Base-by-base conservation (phyloP, 2,888 invertebrate genomes). In the Crossocerus cetratus region DNA sequence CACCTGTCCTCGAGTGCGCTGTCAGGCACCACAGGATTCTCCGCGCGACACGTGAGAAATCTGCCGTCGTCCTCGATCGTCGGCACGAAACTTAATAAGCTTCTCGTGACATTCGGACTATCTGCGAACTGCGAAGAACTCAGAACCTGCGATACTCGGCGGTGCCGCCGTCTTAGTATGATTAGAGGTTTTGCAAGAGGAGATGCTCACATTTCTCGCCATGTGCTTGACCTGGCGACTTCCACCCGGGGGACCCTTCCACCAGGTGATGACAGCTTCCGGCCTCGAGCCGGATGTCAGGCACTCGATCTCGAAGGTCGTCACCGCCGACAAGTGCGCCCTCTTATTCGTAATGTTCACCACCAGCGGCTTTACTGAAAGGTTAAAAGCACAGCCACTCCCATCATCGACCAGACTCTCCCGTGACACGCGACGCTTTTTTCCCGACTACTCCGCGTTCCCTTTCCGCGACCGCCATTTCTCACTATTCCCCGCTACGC, bases 11-110 rank as follows among this genome's bases (percentile, higher is more conserved):
- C 96, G 65, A 96, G 93, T 68, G 94, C 95, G 80, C 96, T 96
- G 90, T 95, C 94, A 69, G 93, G 93, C 87, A 97, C 95, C 91
- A 94, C 94, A 88, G 95, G 95, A 93, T 97, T 97, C 91, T 96
- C 96, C 54, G 96, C 95, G 80, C 96, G 93, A 90, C 97, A 97
- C 80, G 95, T 95, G 91, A 97, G 93, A 92, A 94, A 94, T 92
- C 96, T 96, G 83, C 96, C 96, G 90, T 97, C 96, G 91, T 97
- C 97, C 89, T 96, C 96, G 84, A 96, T 95, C 77, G 94, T 93
- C 69, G 97, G 96, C 76, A 94, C 94, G 88, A 96, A 94, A 83
- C 95, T 95, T 86, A 97, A 92, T 86, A 96, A 94, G 91, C 96
- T 97, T 84, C 95, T 92, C 74, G 95, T 96, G 75, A 84, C 81